Evolutionary conservation across 2,888 invertebrate genomes (phyloP), one percentile per base, ranked within the genome.

Genomic region (Noctua janthina): DNA sequence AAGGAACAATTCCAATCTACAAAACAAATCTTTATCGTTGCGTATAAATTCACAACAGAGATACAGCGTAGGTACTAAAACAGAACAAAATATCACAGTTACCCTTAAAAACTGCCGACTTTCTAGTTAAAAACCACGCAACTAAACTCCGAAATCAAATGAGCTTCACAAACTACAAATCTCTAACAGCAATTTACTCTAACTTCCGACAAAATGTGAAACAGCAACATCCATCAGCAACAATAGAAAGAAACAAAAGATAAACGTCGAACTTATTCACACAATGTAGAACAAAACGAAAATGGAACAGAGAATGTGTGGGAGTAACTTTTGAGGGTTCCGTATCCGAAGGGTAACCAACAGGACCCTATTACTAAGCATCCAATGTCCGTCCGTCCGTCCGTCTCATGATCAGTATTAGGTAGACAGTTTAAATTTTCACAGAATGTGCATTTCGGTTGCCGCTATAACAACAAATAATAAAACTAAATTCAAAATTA

Each of bases 281-380:
- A 74, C 35, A 35, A 10, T 54, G 76, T 79, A 62, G 39, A 66
- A 77, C 84, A 64, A 73, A 73, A 69, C 74, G 69, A 54, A 66
- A 78, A 71, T 56, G 69, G 54, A 86, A 79, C 67, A 71, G 72
- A 71, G 29, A n/a, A 77, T 64, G 51, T 86, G 66, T 64, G 23
- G 3, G 7, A 75, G 69, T 49, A 68, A 86, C 81, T 84, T 86
- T 43, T 43, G 43, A 43, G 43, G 43, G 43, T 43, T 43, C 43
- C 43, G 43, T 43, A 43, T 7, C 43, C 7, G 43, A 43, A 43
- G 7, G 43, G 43, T 43, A 43, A 43, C 43, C 43, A 39, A 39
- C 4, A 4, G 39, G 39, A 39, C 39, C 39, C 39, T 39, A 43
- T 43, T 43, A 43, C 43, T 43, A 43, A 43, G 43, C 43, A 7